These are phyloP conservation scores for Phoeniculus purpureus DNA, from an alignment of 2,797 vertebrate genomes.

Conservation along the genomic window DNA sequence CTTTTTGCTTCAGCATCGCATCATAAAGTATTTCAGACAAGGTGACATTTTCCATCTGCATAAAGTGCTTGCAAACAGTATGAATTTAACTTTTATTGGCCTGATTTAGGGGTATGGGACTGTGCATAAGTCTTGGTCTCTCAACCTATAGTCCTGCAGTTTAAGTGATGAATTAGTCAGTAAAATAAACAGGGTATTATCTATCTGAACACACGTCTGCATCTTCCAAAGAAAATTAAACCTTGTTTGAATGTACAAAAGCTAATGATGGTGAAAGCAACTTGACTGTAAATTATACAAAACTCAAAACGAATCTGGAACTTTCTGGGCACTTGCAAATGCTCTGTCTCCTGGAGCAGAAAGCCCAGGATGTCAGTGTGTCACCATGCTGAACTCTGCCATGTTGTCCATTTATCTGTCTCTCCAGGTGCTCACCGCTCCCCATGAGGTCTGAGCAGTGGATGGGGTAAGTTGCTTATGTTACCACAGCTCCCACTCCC, in stretches of 20 bases:
- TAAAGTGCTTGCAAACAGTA: conserved; percentile 70
- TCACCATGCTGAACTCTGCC: accelerated
- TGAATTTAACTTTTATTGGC: conserved; percentile 70
- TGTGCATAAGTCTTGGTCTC: conserved; percentile 66
- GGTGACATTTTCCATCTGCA: conserved; percentile 76
- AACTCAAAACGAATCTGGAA: conserved; percentile 15
- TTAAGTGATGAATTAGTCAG: conserved; percentile 71
- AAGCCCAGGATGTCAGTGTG: accelerated
- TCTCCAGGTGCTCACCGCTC: not conserved
- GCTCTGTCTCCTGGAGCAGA: not conserved
- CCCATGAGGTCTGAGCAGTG: not conserved
- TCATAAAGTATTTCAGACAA: conserved; percentile 71
- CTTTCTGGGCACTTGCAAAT: not conserved
- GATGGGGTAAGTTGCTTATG: not conserved
- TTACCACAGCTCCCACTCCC: not conserved
- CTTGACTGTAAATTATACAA: conserved; percentile 17
- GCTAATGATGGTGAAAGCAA: conserved; percentile 47
- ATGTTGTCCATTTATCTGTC: not conserved
- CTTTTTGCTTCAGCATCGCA: conserved; percentile 38
- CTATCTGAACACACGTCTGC: conserved; percentile 63
- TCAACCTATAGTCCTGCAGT: conserved; percentile 62
- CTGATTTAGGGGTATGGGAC: conserved; percentile 69
- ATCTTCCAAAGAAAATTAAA: conserved; percentile 66
- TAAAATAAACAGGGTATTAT: conserved; percentile 72
- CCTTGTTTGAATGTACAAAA: conserved; percentile 20